These are phyloP conservation scores for Notothenia rossii DNA, from an alignment of 2,113 vertebrate species.

Conservation along the genomic window DNA sequence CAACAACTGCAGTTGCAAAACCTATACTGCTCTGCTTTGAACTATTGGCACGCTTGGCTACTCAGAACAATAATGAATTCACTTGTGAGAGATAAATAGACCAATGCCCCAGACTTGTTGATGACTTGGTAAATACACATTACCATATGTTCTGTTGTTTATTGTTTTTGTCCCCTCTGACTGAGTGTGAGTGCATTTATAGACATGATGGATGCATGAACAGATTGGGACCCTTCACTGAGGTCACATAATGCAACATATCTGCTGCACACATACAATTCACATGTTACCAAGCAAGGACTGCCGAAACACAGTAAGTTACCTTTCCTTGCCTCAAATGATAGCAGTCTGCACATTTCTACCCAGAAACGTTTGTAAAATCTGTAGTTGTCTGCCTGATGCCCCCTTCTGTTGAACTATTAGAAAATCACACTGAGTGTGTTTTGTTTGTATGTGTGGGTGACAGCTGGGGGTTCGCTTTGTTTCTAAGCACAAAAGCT, in stretches of 20 bases:
- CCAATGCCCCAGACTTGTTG: background rate
- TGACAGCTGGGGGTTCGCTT: constrained; percentile 27
- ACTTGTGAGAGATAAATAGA: constrained; percentile 18
- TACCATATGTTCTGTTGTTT: constrained; percentile 15
- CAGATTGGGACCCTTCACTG: constrained; percentile 13
- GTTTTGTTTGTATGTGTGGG: constrained; percentile 26
- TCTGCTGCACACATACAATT: constrained; percentile 19
- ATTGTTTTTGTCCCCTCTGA: constrained; percentile 28
- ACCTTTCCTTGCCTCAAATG: constrained; percentile 1
- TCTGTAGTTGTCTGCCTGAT: constrained; percentile 27
- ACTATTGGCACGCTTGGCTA: constrained; percentile 34
- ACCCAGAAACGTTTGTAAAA: constrained; percentile 12
- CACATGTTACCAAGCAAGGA: constrained; percentile 5
- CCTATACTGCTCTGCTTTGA: constrained; percentile 13
- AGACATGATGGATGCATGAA: constrained; percentile 37
- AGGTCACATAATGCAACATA: constrained; percentile 22
- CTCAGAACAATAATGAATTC: constrained; percentile 28
- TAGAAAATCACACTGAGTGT: constrained; percentile 13
- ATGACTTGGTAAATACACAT: constrained; percentile 34
- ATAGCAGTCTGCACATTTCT: constrained; percentile 1
- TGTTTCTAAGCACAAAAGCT: constrained; percentile 49
- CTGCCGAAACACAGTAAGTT: constrained; percentile 10
- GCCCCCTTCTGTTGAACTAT: constrained; percentile 20
- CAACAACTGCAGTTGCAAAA: constrained; percentile 43
- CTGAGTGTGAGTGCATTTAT: constrained; percentile 25